Evolutionary conservation across 2,113 vertebrate genomes (phyloP), one percentile per base, ranked within the genome.

Genomic region (Talpa occidentalis): DNA sequence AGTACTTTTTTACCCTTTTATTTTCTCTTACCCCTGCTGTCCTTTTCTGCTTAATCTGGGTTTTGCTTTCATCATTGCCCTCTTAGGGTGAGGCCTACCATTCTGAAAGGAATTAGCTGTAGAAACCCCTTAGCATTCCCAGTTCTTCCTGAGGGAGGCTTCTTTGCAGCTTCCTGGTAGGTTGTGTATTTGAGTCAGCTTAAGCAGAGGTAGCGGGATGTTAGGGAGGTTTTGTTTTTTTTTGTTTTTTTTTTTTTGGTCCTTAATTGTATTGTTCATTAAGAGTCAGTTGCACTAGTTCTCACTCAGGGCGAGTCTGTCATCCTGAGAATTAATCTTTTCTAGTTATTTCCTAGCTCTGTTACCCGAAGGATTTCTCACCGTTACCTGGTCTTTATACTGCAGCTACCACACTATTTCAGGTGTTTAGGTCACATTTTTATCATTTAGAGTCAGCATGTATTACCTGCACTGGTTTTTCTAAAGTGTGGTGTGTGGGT

Each of bases 261-360:
- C 5, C 2, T 14, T 79, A 72, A 32, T 74, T 84, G 89, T 89
- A 8, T 89, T 84, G n/a, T 79, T 47, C 22, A 17, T 73, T 78
- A 49, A 77, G 42, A 42, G 4, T 70, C 15, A 1, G 32, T 87
- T 93, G 37, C 4, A n/a, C 15, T 12, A 66, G 6, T 72, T 84
- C 4, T 79, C 40, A 84, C 22, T 59, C 11, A 40, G 54, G 9
- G 28, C 44, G 24, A 67, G 22, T 82, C 22, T 52, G 6, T 70
- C 5, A 67, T 82, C 76, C 32, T 88, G 62, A 82, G 62, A 54
- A 49, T 83, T 44, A 91, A 19, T 84, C 64, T 94, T 83, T 88
- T 52, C 37, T 62, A 26, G 32, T 94, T 78, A 42, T 72, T 94
- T 83, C 35, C 88, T 64, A 78, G 60, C 30, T 67, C 40, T 93